A percentile compares a stretch with the other conserved stretches of the same genome.
Conservation (phyloP, 2,888 invertebrate genomes). For the Watsonalla binaria region DNA sequence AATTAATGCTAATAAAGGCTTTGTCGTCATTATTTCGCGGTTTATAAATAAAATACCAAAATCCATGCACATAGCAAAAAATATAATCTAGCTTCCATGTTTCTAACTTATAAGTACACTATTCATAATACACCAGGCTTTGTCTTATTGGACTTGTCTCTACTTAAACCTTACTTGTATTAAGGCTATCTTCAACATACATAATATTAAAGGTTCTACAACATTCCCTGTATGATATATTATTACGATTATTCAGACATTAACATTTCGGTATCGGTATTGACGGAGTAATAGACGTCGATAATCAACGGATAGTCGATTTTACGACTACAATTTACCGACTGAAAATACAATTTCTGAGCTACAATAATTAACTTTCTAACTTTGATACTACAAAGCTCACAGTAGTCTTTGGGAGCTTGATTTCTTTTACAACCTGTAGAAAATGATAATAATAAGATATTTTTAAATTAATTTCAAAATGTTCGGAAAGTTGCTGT, state of each 20-base stretch:
- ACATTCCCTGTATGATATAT: slow-evolving; percentile 33
- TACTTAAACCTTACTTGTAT: not conserved
- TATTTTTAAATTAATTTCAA: no score
- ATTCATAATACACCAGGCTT: no score
- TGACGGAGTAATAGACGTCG: slow-evolving; percentile 22
- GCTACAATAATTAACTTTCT: no score
- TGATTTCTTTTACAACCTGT: no score
- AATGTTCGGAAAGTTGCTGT: slow-evolving; percentile 1
- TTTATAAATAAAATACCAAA: no score
- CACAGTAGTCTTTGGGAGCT: no score
- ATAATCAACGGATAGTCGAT: slow-evolving; percentile 27
- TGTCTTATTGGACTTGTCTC: slow-evolving; percentile 7
- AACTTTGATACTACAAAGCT: no score
- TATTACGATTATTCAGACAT: slow-evolving; percentile 36
- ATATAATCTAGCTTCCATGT: no score
- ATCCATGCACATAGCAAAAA: no score
- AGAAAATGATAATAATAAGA: no score
- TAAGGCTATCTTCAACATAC: not conserved
- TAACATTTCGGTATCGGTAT: slow-evolving; percentile 24
- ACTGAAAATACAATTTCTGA: slow-evolving; percentile 11
- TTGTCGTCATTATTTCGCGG: slow-evolving; percentile 7
- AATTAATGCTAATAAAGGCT: slow-evolving; percentile 58
- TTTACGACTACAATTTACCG: slow-evolving; percentile 42
- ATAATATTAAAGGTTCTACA: not conserved
- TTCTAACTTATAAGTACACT: no score